Conservation (phyloP, 1,140 invertebrate species). For the Lucilia sericata region DNA sequence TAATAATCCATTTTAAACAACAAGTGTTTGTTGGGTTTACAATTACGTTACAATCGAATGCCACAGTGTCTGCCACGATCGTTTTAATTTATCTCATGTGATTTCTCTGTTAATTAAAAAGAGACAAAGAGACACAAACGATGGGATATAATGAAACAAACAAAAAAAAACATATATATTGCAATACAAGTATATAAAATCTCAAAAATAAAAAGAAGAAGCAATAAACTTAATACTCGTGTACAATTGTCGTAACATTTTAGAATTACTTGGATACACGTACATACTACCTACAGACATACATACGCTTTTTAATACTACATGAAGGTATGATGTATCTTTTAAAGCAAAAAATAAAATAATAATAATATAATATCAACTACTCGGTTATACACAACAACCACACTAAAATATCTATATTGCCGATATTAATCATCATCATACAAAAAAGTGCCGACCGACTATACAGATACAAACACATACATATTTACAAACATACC, state of each 20-base stretch:
- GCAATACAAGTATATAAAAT: not conserved
- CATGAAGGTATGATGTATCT: not conserved
- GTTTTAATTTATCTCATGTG: constrained; percentile 28
- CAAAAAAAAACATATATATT: not conserved
- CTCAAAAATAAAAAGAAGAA: not conserved
- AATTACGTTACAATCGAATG: constrained; percentile 33
- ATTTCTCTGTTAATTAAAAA: not conserved
- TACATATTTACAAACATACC: no score
- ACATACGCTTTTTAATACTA: no score
- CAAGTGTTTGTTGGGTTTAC: not conserved
- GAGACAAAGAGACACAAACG: not conserved
- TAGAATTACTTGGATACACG: not conserved
- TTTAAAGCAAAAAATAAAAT: not conserved
- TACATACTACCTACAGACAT: not conserved
- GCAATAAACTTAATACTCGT: not conserved
- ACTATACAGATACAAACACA: not conserved
- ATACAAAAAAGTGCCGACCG: not conserved
- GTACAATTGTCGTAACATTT: constrained; percentile 15
- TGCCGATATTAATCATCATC: no score
- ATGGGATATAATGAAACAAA: not conserved
- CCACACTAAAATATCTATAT: no score
- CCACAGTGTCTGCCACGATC: constrained; percentile 28
- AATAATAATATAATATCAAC: not conserved
- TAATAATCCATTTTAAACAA: no score
- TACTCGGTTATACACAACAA: not conserved